A percentile compares a stretch with the other conserved stretches of the same genome.
Conservation (phyloP, 1,140 invertebrate species). For the Bemisia tabaci region DNA sequence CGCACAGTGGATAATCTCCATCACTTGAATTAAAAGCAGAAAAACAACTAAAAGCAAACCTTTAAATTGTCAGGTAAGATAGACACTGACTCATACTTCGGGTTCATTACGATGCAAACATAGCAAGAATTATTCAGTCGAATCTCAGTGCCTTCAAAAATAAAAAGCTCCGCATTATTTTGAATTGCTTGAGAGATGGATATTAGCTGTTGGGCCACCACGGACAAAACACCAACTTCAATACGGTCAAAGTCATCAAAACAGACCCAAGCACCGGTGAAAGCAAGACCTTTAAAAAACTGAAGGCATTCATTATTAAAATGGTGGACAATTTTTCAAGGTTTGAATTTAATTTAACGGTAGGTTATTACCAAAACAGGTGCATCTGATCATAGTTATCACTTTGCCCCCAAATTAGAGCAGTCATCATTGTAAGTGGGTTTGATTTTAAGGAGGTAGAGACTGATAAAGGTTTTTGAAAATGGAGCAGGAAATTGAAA, state of each 20-base stretch:
- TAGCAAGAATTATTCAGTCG: slow-evolving; percentile 65
- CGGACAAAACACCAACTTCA: slow-evolving; percentile 72
- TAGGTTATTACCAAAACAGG: too few species aligned
- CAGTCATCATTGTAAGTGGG: too few species aligned
- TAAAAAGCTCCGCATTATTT: slow-evolving; percentile 49
- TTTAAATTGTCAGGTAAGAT: slow-evolving; percentile 84
- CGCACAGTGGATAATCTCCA: too few species aligned
- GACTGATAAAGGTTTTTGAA: too few species aligned
- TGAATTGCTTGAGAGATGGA: slow-evolving; percentile 68
- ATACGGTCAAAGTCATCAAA: slow-evolving; percentile 95
- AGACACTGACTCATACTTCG: slow-evolving; percentile 72
- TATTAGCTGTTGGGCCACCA: slow-evolving; percentile 70
- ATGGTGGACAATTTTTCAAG: neutral
- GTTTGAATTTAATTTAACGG: too few species aligned
- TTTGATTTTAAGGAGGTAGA: too few species aligned
- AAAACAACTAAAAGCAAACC: slow-evolving; percentile 26
- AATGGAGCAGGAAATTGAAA: too few species aligned
- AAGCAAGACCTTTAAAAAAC: slow-evolving; percentile 75
- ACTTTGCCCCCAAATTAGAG: too few species aligned
- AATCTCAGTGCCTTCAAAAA: slow-evolving; percentile 75
- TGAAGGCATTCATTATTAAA: slow-evolving; percentile 14
- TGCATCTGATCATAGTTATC: too few species aligned
- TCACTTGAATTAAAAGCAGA: too few species aligned
- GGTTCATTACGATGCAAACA: slow-evolving; percentile 90
- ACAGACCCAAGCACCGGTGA: slow-evolving; percentile 83